Conservation (phyloP, 2,797 vertebrate species). For the Hypotaenidia okinawae region DNA sequence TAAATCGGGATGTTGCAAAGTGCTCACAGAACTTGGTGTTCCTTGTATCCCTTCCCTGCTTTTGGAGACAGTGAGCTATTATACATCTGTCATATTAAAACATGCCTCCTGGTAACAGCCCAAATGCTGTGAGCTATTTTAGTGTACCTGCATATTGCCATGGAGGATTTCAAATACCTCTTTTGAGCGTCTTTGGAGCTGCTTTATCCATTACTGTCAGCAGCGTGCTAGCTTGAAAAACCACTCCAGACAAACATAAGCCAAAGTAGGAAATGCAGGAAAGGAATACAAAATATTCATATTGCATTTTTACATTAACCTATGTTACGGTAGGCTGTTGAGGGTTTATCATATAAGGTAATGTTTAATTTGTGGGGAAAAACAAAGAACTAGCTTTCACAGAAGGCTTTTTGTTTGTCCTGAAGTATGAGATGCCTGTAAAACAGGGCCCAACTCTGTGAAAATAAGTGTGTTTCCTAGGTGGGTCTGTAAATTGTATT, state of each 20-base stretch:
- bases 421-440: not conserved
- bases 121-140: not conserved
- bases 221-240: not conserved
- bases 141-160: not conserved
- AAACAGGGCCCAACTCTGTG: not conserved
- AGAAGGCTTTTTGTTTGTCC: not conserved
- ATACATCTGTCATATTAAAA: not conserved
- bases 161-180: not conserved
- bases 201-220: not conserved
- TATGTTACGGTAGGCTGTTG: not conserved
- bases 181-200: not conserved
- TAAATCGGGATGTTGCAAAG: not conserved
- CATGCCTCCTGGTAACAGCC: not conserved
- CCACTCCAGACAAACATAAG: not conserved
- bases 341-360: not conserved
- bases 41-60: not conserved
- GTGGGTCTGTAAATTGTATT: not conserved
- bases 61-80: not conserved
- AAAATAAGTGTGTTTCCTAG: not conserved
- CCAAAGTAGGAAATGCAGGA: not conserved
- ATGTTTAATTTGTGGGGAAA: not conserved
- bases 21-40: not conserved
- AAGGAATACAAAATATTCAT: not conserved
- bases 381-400: not conserved
- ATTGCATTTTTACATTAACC: not conserved